Evolutionary conservation across 2,888 invertebrate genomes (phyloP).

Genomic region (Brenthis daphne): DNA sequence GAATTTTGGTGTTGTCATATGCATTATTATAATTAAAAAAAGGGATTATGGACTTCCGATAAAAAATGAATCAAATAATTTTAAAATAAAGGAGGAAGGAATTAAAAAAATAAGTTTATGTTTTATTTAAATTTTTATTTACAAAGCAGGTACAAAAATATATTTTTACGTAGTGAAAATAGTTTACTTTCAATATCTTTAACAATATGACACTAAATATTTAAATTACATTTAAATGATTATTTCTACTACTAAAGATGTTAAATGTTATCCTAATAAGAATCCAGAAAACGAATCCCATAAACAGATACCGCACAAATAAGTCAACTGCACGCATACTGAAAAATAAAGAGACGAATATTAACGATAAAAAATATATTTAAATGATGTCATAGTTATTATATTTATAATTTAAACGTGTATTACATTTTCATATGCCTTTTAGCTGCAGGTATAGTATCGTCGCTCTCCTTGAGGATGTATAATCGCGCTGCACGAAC

Average conservation of each 20-base stretch:
- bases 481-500: constrained; percentile 89
- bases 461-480: constrained; percentile 91
- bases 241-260: constrained; percentile 2
- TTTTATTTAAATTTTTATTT: too few species aligned
- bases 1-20: background rate
- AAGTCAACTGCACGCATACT: constrained; percentile 92
- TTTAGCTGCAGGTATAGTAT: constrained; percentile 89
- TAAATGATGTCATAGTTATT: background rate
- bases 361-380: constrained; percentile 19
- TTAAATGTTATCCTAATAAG: constrained; percentile 47
- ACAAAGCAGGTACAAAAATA: too few species aligned
- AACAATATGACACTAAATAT: background rate
- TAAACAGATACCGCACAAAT: constrained; percentile 76
- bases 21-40: too few species aligned
- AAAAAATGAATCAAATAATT: background rate
- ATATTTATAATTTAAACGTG: background rate
- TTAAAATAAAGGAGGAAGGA: too few species aligned
- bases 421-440: constrained; percentile 90
- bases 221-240: constrained; percentile 10
- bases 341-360: constrained; percentile 53
- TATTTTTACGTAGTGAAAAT: too few species aligned
- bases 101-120: too few species aligned
- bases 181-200: too few species aligned
- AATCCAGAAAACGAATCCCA: constrained; percentile 85
- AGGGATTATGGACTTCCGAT: background rate